These are phyloP conservation scores for Sinelater perroti DNA, from an alignment of 2,888 invertebrate genomes.

Conservation along the genomic window DNA sequence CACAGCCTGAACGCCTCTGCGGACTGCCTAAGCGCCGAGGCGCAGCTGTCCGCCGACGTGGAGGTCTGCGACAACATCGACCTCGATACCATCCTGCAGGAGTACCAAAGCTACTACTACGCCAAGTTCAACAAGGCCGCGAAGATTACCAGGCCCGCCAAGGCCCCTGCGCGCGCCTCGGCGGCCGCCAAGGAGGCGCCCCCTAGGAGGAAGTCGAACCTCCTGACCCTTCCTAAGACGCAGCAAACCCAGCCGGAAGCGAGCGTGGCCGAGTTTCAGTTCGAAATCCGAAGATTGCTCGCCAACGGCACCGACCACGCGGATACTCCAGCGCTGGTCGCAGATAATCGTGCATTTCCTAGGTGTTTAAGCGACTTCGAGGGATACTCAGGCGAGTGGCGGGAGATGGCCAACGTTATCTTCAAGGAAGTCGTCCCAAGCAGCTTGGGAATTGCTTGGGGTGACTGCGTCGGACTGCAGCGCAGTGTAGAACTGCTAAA, in stretches of 20 bases:
- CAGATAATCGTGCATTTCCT: not conserved
- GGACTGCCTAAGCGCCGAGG: conserved; percentile 74
- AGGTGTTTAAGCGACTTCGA: conserved; percentile 51
- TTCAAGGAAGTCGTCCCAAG: conserved; percentile 71
- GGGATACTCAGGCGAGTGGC: conserved; percentile 66
- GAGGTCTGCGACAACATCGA: conserved; percentile 92
- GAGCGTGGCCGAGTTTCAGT: conserved; percentile 6
- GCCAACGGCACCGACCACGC: not conserved
- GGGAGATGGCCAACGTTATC: conserved; percentile 71
- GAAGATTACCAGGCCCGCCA: conserved; percentile 18
- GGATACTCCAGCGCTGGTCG: not conserved
- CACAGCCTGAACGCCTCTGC: conserved; percentile 72
- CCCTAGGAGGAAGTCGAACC: conserved; percentile 5
- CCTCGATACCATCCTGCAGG: conserved; percentile 85
- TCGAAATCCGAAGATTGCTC: conserved; percentile 19
- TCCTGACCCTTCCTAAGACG: conserved; percentile 1
- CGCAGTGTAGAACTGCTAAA: conserved; percentile 79
- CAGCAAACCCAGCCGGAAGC: not conserved
- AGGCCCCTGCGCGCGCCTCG: not conserved
- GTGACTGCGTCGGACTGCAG: conserved; percentile 80
- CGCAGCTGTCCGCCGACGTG: conserved; percentile 72
- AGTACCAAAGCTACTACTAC: conserved; percentile 73
- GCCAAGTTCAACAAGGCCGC: conserved; percentile 24
- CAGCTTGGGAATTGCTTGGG: conserved; percentile 78
- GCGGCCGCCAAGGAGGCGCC: not conserved